phyloP scores from a whole-genome alignment of 2,797 vertebrate species.

The Antennarius maculatus region DNA sequence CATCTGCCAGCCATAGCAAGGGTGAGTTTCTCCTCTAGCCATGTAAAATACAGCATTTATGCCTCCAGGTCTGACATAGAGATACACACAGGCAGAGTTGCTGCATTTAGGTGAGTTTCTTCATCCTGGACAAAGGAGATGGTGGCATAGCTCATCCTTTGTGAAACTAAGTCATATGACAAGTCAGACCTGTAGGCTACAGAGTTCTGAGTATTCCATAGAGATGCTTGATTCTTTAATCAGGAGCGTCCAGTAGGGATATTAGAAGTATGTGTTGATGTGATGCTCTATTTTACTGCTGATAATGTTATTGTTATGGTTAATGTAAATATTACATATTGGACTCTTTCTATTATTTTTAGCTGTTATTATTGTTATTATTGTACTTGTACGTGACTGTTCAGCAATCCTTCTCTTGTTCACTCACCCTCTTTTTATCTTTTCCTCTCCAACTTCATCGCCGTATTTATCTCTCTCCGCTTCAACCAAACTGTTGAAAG shows the following conservation, averaged over 20 bases:
- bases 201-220: background rate
- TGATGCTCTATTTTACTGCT: too few species aligned
- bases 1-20: constrained; percentile 68
- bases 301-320: background rate
- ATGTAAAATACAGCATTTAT: constrained; percentile 38
- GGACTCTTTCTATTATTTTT: too few species aligned
- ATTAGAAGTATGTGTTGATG: background rate
- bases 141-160: background rate
- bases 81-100: constrained; percentile 4
- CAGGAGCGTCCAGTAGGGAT: too few species aligned
- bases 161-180: background rate
- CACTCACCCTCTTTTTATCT: too few species aligned
- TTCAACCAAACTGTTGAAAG: too few species aligned
- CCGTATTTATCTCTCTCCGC: too few species aligned
- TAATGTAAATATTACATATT: too few species aligned
- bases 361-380: too few species aligned
- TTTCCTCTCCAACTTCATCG: too few species aligned
- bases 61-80: constrained; percentile 45
- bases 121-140: background rate
- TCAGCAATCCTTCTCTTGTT: too few species aligned
- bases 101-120: constrained; percentile 1
- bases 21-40: constrained; percentile 30
- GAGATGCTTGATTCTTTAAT: constrained; percentile 8
- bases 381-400: too few species aligned
- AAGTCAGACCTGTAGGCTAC: constrained; percentile 10